A percentile compares a stretch with the other conserved stretches of the same genome.
Evolutionary conservation across 2,888 invertebrate species (phyloP).

Genomic region (Hylaea fasciaria): DNA sequence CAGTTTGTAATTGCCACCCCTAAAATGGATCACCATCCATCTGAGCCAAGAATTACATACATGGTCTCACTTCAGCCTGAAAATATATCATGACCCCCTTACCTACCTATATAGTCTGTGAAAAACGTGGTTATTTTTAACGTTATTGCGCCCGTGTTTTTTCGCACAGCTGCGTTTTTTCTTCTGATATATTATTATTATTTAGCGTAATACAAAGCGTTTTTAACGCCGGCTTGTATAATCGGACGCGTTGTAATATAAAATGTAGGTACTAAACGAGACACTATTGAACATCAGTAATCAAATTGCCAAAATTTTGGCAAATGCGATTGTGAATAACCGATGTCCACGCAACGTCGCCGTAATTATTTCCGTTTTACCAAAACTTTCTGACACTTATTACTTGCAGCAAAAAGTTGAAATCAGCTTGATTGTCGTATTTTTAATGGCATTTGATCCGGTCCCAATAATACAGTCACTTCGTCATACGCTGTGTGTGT

Average conservation of each 20-base stretch:
- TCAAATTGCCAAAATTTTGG: conserved; percentile 35
- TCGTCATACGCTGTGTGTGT: conserved; percentile 48
- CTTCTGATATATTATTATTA: no score
- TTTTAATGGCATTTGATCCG: conserved; percentile 21
- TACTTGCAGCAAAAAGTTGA: neutral
- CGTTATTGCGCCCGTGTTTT: no score
- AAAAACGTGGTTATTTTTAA: no score
- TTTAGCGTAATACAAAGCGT: no score
- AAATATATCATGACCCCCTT: no score
- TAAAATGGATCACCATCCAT: neutral
- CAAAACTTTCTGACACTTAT: conserved; percentile 4
- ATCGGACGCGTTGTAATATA: no score
- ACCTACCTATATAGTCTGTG: no score
- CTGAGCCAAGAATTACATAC: neutral
- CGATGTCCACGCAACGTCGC: conserved; percentile 27
- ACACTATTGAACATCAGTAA: conserved; percentile 22
- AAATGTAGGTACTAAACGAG: no score
- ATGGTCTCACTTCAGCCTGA: neutral
- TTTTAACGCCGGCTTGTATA: no score
- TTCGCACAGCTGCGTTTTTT: no score
- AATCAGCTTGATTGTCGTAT: conserved; percentile 6
- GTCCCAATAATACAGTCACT: conserved; percentile 45
- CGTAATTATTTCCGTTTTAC: neutral
- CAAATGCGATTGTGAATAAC: conserved; percentile 42
- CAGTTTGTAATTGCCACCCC: neutral